phyloP scores from a whole-genome alignment of 2,113 vertebrate species.

The Pelecanoides urinatrix region DNA sequence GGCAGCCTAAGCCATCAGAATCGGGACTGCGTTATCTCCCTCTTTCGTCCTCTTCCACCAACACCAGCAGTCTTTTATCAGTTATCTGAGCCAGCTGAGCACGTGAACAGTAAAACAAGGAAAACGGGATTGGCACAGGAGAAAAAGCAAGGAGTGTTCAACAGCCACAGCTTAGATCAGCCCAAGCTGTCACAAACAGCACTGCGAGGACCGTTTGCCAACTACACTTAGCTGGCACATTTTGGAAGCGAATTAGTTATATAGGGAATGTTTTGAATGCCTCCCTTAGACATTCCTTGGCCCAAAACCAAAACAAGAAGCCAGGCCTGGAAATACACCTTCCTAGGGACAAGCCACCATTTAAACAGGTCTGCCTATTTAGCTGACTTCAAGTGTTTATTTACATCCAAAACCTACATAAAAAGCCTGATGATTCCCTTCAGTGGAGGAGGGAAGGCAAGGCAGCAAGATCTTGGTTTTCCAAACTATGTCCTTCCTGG shows the following conservation, averaged over 20 bases:
- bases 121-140: not conserved
- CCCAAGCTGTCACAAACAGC: not conserved
- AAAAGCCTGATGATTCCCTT: not conserved
- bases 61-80: not conserved
- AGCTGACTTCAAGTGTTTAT: not conserved
- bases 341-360: not conserved
- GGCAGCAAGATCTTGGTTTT: not conserved
- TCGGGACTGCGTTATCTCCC: rapidly evolving
- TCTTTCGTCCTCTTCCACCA: not conserved
- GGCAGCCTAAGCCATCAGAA: not conserved
- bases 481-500: not conserved
- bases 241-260: not conserved
- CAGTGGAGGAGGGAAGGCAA: not conserved
- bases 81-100: not conserved
- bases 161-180: not conserved
- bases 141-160: not conserved
- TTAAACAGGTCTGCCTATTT: not conserved
- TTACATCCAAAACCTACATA: not conserved
- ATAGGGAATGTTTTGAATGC: not conserved
- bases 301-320: not conserved
- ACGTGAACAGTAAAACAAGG: not conserved
- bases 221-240: not conserved
- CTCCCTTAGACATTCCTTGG: not conserved
- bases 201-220: not conserved
- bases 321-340: not conserved